Evolutionary conservation across 2,888 invertebrate species (phyloP).

Genomic region (Patella caerulea): DNA sequence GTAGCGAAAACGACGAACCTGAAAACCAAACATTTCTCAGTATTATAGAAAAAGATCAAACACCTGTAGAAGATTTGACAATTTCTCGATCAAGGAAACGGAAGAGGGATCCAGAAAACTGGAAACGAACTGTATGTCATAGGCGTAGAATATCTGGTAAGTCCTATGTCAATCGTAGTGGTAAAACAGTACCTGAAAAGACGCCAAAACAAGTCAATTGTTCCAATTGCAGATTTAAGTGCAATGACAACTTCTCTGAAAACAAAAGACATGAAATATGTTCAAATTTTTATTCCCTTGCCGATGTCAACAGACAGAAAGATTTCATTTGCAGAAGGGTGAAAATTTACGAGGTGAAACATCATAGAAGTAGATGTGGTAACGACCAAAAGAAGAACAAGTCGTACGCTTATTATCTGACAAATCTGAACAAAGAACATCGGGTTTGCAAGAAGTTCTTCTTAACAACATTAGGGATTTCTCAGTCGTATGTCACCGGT

Average conservation of each 20-base stretch:
- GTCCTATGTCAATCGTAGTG: neutral
- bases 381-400: neutral
- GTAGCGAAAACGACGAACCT: neutral
- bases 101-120: neutral
- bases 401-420: neutral
- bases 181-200: neutral
- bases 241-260: neutral
- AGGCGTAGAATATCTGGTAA: neutral
- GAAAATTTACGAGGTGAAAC: neutral
- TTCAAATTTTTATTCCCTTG: neutral
- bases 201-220: neutral
- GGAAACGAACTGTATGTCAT: constrained; percentile 1
- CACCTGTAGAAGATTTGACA: neutral
- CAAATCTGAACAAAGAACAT: neutral
- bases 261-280: neutral
- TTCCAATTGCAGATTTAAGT: neutral
- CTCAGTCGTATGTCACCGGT: neutral
- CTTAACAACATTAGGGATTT: neutral
- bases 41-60: neutral
- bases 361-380: neutral
- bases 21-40: neutral
- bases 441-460: neutral
- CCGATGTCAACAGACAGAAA: neutral
- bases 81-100: neutral
- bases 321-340: neutral